Conservation (phyloP, 1,140 invertebrate genomes). For the Cydia fagiglandana region DNA sequence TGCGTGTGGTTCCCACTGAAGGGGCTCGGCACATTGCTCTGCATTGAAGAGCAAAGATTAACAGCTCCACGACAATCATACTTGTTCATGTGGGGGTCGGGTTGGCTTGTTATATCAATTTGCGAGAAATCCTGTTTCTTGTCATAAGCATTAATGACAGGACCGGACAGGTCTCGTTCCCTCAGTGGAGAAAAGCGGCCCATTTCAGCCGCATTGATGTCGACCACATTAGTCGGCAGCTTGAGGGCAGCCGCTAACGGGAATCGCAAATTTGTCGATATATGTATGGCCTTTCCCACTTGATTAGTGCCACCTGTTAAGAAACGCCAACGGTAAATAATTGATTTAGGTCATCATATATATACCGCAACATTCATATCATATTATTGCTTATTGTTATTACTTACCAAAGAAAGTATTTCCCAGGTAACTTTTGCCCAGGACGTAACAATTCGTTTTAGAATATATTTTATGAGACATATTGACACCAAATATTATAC, state of each 20-base stretch:
- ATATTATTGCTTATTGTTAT: too few species aligned
- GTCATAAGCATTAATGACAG: constrained; percentile 76
- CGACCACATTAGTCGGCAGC: constrained; percentile 76
- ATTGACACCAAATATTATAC: constrained; percentile 3
- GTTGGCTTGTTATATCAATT: constrained; percentile 68
- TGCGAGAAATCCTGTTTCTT: constrained; percentile 48
- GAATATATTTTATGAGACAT: constrained; percentile 52
- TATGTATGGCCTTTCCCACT: constrained; percentile 60
- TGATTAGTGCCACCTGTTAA: constrained; percentile 41
- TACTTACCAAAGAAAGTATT: constrained; percentile 48
- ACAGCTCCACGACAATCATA: constrained; percentile 85
- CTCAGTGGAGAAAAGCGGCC: constrained; percentile 82
- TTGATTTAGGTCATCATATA: constrained; percentile 1
- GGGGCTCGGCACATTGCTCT: constrained; percentile 86
- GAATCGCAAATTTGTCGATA: constrained; percentile 56
- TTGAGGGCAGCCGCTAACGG: constrained; percentile 66
- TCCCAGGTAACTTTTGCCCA: constrained; percentile 37
- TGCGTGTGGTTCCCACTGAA: constrained; percentile 82
- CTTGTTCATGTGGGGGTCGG: constrained; percentile 81
- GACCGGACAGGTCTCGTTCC: constrained; percentile 81
- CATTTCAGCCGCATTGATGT: constrained; percentile 82
- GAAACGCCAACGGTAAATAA: constrained; percentile 35
- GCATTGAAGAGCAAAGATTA: constrained; percentile 85
- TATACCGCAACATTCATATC: not conserved
- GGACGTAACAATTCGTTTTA: constrained; percentile 40